Conservation (phyloP, 2,113 vertebrate species). For the Camelus bactrianus region DNA sequence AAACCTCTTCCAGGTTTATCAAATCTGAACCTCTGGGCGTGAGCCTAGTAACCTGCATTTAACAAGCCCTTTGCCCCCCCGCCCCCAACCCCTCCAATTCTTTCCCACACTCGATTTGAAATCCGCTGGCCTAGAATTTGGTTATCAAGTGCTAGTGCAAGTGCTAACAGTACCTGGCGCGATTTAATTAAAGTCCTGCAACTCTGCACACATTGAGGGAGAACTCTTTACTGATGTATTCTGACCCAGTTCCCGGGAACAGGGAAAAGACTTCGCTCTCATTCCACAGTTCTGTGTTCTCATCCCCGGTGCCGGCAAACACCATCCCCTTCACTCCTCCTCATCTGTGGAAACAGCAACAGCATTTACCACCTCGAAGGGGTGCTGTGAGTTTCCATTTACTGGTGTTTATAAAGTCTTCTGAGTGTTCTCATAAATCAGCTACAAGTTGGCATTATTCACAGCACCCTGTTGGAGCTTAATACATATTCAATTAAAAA, state of each 20-base stretch:
- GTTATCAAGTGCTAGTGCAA: conserved; percentile 30
- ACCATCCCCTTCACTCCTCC: conserved; percentile 48
- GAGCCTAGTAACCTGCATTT: background rate
- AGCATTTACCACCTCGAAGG: conserved; percentile 24
- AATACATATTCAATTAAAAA: conserved; percentile 77
- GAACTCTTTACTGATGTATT: conserved; percentile 52
- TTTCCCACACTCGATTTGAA: conserved; percentile 41
- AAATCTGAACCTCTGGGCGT: background rate
- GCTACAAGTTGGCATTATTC: conserved; percentile 62
- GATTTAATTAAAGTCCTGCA: conserved; percentile 73
- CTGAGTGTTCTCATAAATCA: conserved; percentile 67
- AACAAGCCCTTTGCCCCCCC: background rate
- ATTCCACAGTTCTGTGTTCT: background rate
- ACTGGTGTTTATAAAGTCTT: conserved; percentile 60
- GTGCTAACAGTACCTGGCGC: conserved; percentile 60
- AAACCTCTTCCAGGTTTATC: background rate
- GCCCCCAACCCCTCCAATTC: background rate
- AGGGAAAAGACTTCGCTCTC: conserved; percentile 22
- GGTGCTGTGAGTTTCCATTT: conserved; percentile 60
- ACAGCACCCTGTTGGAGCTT: conserved; percentile 64
- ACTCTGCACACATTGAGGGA: conserved; percentile 44
- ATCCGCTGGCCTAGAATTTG: conserved; percentile 15
- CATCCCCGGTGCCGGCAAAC: conserved; percentile 49
- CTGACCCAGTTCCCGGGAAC: conserved; percentile 58
- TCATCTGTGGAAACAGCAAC: conserved; percentile 51